A percentile compares a stretch with the other conserved stretches of the same genome.
Evolutionary conservation across 53 echinoderm and acorn worm species (phyloP).

Genomic region (Patiria pectinifera): DNA sequence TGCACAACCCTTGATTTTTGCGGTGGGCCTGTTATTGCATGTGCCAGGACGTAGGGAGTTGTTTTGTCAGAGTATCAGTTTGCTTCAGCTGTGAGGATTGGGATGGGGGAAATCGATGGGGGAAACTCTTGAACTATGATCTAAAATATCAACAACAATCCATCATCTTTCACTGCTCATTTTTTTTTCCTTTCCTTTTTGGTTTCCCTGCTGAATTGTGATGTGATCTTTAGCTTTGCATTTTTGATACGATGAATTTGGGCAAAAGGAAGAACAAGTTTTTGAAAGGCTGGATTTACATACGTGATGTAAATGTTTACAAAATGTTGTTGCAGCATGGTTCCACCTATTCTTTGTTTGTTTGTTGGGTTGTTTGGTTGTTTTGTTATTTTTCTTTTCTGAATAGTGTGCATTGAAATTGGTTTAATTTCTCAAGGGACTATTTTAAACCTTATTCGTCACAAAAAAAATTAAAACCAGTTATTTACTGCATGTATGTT

Average conservation of each 20-base stretch:
- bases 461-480: no score
- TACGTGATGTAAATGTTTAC: no score
- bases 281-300: background rate
- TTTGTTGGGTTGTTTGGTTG: no score
- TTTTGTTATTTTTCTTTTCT: no score
- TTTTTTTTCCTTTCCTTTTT: background rate
- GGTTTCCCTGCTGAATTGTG: background rate
- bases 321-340: no score
- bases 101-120: conserved; percentile 19
- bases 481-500: no score
- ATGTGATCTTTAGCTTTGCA: background rate
- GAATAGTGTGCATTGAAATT: no score
- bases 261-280: background rate
- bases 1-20: conserved; percentile 40
- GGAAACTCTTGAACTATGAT: background rate
- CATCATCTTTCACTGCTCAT: background rate
- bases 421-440: no score
- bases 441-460: no score
- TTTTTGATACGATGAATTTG: background rate
- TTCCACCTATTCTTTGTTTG: no score
- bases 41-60: background rate
- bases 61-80: conserved; percentile 39
- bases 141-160: conserved; percentile 7
- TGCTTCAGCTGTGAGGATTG: conserved; percentile 24
- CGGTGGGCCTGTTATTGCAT: background rate